Conservation (phyloP, 92 coral and sea anemone genomes). For the Ricordea florida region DNA sequence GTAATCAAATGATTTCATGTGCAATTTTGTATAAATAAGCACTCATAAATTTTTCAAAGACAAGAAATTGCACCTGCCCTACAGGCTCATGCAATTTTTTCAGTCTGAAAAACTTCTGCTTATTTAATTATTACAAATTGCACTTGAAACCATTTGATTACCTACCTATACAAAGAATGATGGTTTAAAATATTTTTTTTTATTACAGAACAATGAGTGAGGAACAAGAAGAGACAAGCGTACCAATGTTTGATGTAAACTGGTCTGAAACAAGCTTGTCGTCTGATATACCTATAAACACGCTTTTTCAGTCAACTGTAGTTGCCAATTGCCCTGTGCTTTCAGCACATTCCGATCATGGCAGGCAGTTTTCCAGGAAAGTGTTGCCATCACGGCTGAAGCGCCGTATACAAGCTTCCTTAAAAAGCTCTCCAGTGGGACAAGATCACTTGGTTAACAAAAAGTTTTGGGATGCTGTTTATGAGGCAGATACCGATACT, state of each 20-base stretch:
- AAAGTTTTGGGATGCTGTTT: slow-evolving; percentile 86
- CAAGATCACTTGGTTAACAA: slow-evolving; percentile 67
- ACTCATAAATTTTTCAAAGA: too few relatives aligned
- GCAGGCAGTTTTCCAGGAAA: slow-evolving; percentile 62
- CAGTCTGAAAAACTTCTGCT: too few relatives aligned
- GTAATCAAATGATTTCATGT: too few relatives aligned
- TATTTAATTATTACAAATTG: too few relatives aligned
- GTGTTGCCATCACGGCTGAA: slow-evolving; percentile 78
- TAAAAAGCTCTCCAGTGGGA: slow-evolving; percentile 67
- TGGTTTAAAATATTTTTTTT: background rate
- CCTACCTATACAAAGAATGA: background rate
- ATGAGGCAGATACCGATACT: slow-evolving; percentile 52
- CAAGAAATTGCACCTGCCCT: too few relatives aligned
- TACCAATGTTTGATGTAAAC: slow-evolving; percentile 11
- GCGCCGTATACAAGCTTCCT: slow-evolving; percentile 56
- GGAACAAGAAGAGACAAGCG: background rate
- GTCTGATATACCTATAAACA: background rate
- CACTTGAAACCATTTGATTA: background rate
- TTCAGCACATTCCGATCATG: slow-evolving; percentile 30
- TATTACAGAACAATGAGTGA: background rate
- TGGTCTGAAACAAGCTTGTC: slow-evolving; percentile 13
- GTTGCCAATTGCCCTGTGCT: background rate
- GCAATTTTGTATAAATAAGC: too few relatives aligned
- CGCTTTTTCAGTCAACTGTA: background rate
- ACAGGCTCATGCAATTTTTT: too few relatives aligned